Conservation (phyloP, 2,797 vertebrate species). For the Crenichthys baileyi region DNA sequence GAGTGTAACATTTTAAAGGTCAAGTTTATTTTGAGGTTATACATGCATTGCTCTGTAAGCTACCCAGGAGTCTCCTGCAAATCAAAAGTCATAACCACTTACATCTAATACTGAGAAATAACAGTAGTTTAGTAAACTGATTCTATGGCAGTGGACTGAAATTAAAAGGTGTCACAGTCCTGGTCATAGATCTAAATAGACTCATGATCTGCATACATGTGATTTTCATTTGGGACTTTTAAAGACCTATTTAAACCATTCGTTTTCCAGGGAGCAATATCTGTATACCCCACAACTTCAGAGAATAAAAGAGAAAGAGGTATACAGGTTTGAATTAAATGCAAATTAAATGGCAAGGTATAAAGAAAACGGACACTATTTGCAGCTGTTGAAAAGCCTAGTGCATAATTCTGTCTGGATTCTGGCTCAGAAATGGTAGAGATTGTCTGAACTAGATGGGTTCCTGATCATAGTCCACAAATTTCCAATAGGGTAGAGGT, state of each 20-base stretch:
- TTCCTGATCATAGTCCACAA: no score
- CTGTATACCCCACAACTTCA: background rate
- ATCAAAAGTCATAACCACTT: slow-evolving; percentile 39
- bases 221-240: no score
- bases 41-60: slow-evolving; percentile 30
- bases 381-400: no score
- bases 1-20: slow-evolving; percentile 54
- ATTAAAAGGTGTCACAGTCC: background rate
- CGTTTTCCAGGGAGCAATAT: background rate
- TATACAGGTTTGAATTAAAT: background rate
- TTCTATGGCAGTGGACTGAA: no score
- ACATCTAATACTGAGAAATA: slow-evolving; percentile 17
- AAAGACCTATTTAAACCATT: background rate
- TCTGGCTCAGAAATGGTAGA: no score
- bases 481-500: background rate
- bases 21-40: slow-evolving; percentile 38
- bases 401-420: no score
- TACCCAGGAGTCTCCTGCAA: slow-evolving; percentile 34
- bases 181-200: background rate
- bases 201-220: no score
- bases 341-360: background rate
- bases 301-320: background rate
- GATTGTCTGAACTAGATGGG: no score
- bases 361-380: no score
- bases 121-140: slow-evolving; percentile 13